Conservation (phyloP, 2,888 invertebrate species). For the Allolobophora icterica region DNA sequence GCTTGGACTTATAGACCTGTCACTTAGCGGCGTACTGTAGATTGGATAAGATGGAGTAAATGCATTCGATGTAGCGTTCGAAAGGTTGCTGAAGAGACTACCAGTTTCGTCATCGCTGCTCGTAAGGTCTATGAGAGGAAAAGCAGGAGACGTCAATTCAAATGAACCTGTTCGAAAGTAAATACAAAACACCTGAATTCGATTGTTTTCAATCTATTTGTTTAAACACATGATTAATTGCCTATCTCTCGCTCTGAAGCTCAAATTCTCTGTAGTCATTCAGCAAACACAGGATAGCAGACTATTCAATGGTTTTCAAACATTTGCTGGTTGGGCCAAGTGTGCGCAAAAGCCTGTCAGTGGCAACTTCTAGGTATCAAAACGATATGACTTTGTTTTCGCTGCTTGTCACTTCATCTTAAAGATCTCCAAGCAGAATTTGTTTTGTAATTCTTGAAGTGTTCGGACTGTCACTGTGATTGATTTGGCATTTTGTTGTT, state of each 20-base stretch:
- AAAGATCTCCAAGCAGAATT: too few species aligned
- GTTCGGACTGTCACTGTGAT: too few species aligned
- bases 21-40: not conserved
- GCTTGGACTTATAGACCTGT: slow-evolving; percentile 11
- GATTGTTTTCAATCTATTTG: not conserved
- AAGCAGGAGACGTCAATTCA: not conserved
- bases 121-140: not conserved
- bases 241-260: not conserved
- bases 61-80: not conserved
- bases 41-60: not conserved
- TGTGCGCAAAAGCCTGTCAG: too few species aligned
- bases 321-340: too few species aligned
- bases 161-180: not conserved
- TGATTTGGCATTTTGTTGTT: too few species aligned
- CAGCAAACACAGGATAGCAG: not conserved
- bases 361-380: too few species aligned
- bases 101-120: not conserved
- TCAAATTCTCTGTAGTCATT: slow-evolving; percentile 8
- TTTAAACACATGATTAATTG: not conserved
- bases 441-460: too few species aligned
- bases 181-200: not conserved
- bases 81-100: not conserved
- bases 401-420: too few species aligned
- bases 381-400: too few species aligned
- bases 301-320: too few species aligned